Base-by-base conservation (phyloP, 2,113 vertebrate genomes). In the Dipodomys spectabilis region DNA sequence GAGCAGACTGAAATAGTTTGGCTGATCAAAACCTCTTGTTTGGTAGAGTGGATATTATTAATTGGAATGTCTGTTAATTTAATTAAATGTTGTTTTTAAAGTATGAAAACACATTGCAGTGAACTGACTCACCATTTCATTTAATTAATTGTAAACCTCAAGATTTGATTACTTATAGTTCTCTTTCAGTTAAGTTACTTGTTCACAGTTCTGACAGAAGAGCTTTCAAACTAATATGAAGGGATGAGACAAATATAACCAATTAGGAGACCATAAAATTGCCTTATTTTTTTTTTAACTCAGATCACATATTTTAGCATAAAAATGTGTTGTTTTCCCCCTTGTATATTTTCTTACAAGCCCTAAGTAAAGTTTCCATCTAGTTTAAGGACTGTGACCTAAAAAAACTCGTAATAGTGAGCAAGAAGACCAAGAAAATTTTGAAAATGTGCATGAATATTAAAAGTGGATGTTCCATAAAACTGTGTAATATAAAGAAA, bases 81-180 rank as follows among this genome's bases (percentile, higher is more conserved):
- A 97, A 97, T 98, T 97, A 97, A 97, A 97, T 95, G 90, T 86
- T 98, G 97, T 97, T 96, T 62, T 97, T 97, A 96, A 98, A 96
- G 95, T 97, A 94, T 67, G 93, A 97, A 97, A 92, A 71, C 84
- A 94, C 96, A 97, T 96, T 92, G 88, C 94, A 97, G 90, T 96
- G 91, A 96, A 97, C 92, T 97, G 95, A 96, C 94, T 97, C 92
- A 97, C 86, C 62, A 8, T 97, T 98, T 95, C 92, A 96, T 97
- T 98, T 97, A 97, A 98, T 98, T 98, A 98, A 97, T 97, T 97
- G 84, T 95, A 97, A 94, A 96, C 94, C 95, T 97, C 93, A 93
- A 90, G 93, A 97, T 97, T 97, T 97, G 95, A 98, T 97, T 97
- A 97, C 91, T 97, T 90, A 88, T 96, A 94, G 96, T 89, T 97